Percentiles rank a stretch among this genome's conserved stretches.
Evolutionary conservation across 1,140 invertebrate species (phyloP).

Genomic region (Penaeus japonicus): DNA sequence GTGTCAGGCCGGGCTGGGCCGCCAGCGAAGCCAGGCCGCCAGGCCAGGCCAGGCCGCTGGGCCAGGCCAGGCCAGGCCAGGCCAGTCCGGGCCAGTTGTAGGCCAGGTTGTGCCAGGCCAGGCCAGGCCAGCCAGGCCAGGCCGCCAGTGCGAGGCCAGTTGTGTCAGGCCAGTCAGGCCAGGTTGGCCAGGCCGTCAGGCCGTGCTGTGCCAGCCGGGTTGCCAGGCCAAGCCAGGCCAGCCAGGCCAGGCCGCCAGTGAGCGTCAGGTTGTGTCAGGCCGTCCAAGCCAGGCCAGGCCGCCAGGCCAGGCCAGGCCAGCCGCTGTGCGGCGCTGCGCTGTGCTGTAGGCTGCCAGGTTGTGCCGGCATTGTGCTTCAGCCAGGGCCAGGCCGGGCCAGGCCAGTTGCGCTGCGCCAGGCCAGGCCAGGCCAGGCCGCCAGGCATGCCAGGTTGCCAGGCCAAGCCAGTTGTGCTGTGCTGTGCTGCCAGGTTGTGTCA

Average conservation of each 20-base stretch:
- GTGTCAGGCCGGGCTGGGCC: constrained; percentile 44
- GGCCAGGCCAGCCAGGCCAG: constrained; percentile 59
- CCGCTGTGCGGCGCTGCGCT: too few relatives aligned
- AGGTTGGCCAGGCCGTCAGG: constrained; percentile 55
- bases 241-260: too few relatives aligned
- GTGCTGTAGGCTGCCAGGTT: too few relatives aligned
- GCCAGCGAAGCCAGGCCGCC: constrained; percentile 57
- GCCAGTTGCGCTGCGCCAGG: too few relatives aligned
- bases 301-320: constrained; percentile 55
- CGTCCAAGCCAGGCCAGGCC: too few relatives aligned
- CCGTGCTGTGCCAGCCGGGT: constrained; percentile 26
- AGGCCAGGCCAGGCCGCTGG: constrained; percentile 9
- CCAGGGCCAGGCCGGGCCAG: too few relatives aligned
- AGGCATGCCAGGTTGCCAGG: constrained; percentile 58
- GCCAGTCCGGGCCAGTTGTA: constrained; percentile 56
- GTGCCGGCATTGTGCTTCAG: too few relatives aligned
- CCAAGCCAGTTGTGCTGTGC: too few relatives aligned
- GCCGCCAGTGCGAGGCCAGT: constrained; percentile 51
- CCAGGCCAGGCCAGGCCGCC: constrained; percentile 58
- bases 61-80: constrained; percentile 52
- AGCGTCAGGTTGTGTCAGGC: too few relatives aligned
- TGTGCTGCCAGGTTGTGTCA: constrained; percentile 53
- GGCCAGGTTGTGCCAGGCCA: constrained; percentile 56
- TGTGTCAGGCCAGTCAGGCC: constrained; percentile 53
- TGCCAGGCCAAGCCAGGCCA: constrained; percentile 55